A percentile compares a stretch with the other conserved stretches of the same genome.
Conservation (phyloP, 1,140 invertebrate genomes). For the Ladona fulva region DNA sequence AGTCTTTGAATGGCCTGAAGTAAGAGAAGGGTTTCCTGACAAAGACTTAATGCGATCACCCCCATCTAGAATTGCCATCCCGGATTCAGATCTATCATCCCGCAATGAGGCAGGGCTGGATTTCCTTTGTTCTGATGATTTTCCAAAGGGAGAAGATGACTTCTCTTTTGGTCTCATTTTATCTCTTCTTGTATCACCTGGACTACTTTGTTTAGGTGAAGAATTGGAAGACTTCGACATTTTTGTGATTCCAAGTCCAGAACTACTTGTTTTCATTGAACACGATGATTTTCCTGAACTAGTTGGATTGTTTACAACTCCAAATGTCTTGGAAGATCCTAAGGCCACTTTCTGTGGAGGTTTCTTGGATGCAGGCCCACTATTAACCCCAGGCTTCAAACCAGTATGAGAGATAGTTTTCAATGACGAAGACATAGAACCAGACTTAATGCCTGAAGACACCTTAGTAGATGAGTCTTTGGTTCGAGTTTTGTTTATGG, state of each 20-base stretch:
- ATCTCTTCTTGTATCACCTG: neutral
- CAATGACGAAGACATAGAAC: conserved; percentile 35
- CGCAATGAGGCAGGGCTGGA: conserved; percentile 49
- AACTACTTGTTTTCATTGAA: neutral
- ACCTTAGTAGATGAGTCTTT: conserved; percentile 45
- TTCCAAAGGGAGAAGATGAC: conserved; percentile 18
- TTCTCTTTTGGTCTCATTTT: neutral
- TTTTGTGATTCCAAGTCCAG: neutral
- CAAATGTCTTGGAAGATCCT: neutral
- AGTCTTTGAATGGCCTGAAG: neutral
- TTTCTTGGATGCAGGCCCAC: conserved; percentile 70
- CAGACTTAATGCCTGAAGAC: conserved; percentile 33
- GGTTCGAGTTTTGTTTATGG: conserved; percentile 71
- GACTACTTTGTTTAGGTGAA: neutral
- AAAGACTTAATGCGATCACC: neutral
- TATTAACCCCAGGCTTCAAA: conserved; percentile 71
- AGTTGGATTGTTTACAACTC: neutral
- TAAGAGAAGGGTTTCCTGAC: neutral
- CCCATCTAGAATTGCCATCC: neutral
- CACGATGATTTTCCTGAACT: neutral
- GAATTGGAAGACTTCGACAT: conserved; percentile 1
- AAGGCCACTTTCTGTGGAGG: conserved; percentile 34
- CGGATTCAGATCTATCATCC: conserved; percentile 40
- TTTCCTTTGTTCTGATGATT: conserved; percentile 39
- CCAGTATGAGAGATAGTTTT: conserved; percentile 57